A percentile compares a stretch with the other conserved stretches of the same genome.
Evolutionary conservation across 2,113 vertebrate species (phyloP).

Genomic region (Phocoena phocoena): DNA sequence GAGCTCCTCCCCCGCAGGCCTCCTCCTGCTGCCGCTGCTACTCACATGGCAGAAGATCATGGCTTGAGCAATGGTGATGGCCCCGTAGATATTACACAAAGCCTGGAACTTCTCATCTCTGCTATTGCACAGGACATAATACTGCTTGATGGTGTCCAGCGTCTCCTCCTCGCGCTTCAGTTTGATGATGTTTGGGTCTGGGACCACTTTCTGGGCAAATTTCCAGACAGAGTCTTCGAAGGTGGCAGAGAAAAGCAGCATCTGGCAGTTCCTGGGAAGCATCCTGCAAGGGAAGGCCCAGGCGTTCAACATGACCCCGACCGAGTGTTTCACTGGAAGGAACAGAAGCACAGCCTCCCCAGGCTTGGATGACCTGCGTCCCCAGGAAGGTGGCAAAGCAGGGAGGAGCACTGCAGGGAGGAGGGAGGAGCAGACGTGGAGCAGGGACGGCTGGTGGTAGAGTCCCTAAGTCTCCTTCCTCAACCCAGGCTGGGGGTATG

Average conservation of each 20-base stretch:
- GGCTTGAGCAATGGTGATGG: conserved; percentile 95
- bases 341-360: not conserved
- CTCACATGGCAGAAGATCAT: conserved; percentile 96
- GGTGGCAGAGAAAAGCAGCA: conserved; percentile 97
- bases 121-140: conserved; percentile 90
- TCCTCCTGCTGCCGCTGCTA: not conserved
- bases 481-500: fast-evolving
- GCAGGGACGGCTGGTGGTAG: not conserved
- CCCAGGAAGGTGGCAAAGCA: not conserved
- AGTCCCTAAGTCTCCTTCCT: not conserved
- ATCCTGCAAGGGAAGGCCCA: conserved; percentile 82
- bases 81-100: conserved; percentile 92
- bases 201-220: conserved; percentile 93
- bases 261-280: conserved; percentile 93
- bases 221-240: conserved; percentile 96
- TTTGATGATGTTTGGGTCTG: conserved; percentile 95
- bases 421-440: not conserved
- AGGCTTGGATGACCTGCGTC: not conserved
- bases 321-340: not conserved
- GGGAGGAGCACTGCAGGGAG: not conserved
- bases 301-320: not conserved
- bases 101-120: conserved; percentile 95
- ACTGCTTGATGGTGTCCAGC: conserved; percentile 97
- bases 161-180: conserved; percentile 97
- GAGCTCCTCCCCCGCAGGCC: not conserved